Percentiles rank a stretch among this genome's conserved stretches.
phyloP scores from a whole-genome alignment of 2,888 invertebrate genomes.

The Phanerotoma sp. region DNA sequence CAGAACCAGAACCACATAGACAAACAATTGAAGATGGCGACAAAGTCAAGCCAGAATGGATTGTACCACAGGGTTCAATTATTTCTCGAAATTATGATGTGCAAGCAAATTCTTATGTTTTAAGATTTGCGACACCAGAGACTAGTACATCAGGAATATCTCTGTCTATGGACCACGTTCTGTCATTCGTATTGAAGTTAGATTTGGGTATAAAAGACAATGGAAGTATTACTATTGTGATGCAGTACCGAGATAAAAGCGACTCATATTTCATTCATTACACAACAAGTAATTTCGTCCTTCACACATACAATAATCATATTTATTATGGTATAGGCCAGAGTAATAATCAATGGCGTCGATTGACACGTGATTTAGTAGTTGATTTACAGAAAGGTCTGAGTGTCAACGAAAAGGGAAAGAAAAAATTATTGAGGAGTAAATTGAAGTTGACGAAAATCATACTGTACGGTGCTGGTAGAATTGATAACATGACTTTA shows the following conservation, averaged over 20 bases:
- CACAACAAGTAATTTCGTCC: constrained; percentile 71
- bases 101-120: constrained; percentile 63
- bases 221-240: constrained; percentile 76
- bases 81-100: constrained; percentile 66
- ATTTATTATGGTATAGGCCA: constrained; percentile 85
- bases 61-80: constrained; percentile 69
- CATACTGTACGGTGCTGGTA: constrained; percentile 71
- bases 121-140: constrained; percentile 75
- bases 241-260: constrained; percentile 77
- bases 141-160: constrained; percentile 69
- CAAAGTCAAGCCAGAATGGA: constrained; percentile 70
- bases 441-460: constrained; percentile 72
- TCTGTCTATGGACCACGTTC: constrained; percentile 67
- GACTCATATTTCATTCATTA: constrained; percentile 83
- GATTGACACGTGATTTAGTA: constrained; percentile 82
- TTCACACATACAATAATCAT: constrained; percentile 72
- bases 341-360: constrained; percentile 68
- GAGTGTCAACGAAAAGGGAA: constrained; percentile 67
- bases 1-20: constrained; percentile 77
- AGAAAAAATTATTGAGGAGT: constrained; percentile 69
- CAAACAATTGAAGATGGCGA: constrained; percentile 77
- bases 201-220: constrained; percentile 75
- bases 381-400: constrained; percentile 92
- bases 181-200: constrained; percentile 76
- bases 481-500: constrained; percentile 75